phyloP scores from a whole-genome alignment of 1,140 invertebrate genomes.

The Drosophila kepulauana region DNA sequence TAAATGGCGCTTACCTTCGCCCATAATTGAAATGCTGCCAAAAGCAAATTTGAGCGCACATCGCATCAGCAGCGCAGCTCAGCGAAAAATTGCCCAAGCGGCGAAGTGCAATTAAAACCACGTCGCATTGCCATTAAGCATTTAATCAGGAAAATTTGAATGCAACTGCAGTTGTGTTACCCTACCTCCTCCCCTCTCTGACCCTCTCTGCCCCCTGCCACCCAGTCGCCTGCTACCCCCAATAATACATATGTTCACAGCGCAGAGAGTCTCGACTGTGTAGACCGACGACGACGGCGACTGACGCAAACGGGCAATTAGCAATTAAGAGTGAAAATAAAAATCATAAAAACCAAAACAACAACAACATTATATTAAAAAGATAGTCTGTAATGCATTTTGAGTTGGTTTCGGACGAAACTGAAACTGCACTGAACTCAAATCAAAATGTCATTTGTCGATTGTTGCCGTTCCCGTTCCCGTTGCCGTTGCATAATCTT shows the following conservation, averaged over 20 bases:
- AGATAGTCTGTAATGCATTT: constrained; percentile 19
- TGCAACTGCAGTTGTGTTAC: constrained; percentile 54
- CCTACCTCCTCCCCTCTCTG: background rate
- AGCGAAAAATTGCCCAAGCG: constrained; percentile 6
- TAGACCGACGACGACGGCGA: background rate
- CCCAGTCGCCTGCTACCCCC: background rate
- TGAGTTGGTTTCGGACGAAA: constrained; percentile 27
- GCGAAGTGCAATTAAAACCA: constrained; percentile 71
- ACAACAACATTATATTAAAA: constrained; percentile 7
- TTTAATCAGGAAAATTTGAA: constrained; percentile 81
- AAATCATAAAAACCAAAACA: constrained; percentile 22
- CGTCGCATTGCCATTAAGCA: constrained; percentile 77
- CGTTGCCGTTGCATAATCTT: constrained; percentile 33
- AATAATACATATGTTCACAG: too few relatives aligned
- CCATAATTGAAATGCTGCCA: constrained; percentile 71
- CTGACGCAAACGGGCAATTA: constrained; percentile 80
- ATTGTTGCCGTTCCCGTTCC: background rate
- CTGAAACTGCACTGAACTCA: constrained; percentile 2
- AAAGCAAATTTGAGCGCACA: constrained; percentile 26
- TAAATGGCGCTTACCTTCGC: constrained; percentile 31
- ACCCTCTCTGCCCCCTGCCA: too few relatives aligned
- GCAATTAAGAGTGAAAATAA: constrained; percentile 72
- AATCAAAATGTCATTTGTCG: constrained; percentile 49
- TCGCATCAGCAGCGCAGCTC: background rate
- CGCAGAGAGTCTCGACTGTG: background rate